Evolutionary conservation across 2,113 vertebrate species (phyloP), one percentile per base, ranked within the genome.

Genomic region (Pteropus alecto): DNA sequence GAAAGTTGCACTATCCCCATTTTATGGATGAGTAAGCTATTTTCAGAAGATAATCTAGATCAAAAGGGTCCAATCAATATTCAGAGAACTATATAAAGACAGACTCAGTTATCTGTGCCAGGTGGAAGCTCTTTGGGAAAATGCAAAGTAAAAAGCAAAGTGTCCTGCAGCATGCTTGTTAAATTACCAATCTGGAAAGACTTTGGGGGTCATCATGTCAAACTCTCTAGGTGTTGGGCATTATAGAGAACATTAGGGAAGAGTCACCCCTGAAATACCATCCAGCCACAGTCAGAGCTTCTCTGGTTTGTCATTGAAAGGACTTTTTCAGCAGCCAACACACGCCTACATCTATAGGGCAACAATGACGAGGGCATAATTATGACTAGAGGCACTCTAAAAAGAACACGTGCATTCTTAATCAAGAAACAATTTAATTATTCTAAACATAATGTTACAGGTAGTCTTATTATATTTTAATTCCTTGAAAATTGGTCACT

Each of bases 401-500:
- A 71, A 85, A 78, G 82, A 91, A 93, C 26, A n/a, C 7, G 1
- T 13, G 15, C 1, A 38, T 84, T 78, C 92, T 93, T 90, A 90
- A 92, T 78, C 51, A 51, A 2, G 11, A 68, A 82, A 58, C 67
- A 46, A 84, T 54, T 87, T 48, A 74, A 90, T 89, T 61, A 87
- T 89, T 61, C 60, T 70, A 54, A 95, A 74, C 63, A 93, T 21
- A 35, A 63, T 43, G 30, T 9, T 78, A 35, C 63, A 18, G 13
- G 26, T 92, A 22, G 13, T n/a, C 95, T 93, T 82, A 58, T 87
- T 93, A 54, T 56, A 38, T 83, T 82, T 92, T 95, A 93, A 95
- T 70, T 58, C 38, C 54, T 92, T 51, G 48, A 94, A 79, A 93
- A 95, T 28, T 48, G 33, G 56, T 90, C 38, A 54, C 68, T 83